phyloP scores from a whole-genome alignment of 2,888 invertebrate species.

The Ormyrus rosae region DNA sequence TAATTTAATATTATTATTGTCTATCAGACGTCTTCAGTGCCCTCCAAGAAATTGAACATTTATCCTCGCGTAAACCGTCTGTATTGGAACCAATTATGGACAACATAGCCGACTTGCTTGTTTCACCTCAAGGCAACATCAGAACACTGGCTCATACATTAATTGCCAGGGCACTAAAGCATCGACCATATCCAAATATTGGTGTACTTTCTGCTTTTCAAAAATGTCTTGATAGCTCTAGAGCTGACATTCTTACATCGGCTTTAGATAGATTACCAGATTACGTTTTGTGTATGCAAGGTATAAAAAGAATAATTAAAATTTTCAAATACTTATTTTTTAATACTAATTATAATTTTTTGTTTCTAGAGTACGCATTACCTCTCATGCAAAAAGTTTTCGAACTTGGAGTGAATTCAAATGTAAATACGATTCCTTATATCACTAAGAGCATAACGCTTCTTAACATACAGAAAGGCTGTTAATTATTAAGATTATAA shows the following conservation, averaged over 20 bases:
- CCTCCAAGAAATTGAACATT: slow-evolving; percentile 85
- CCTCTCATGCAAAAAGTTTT: slow-evolving; percentile 88
- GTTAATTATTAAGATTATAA: slow-evolving; percentile 80
- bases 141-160: slow-evolving; percentile 85
- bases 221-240: slow-evolving; percentile 87
- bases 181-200: slow-evolving; percentile 80
- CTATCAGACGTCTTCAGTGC: slow-evolving; percentile 79
- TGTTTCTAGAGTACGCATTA: slow-evolving; percentile 84
- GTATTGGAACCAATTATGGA: slow-evolving; percentile 82
- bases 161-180: slow-evolving; percentile 83
- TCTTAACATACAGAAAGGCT: slow-evolving; percentile 89
- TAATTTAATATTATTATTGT: slow-evolving; percentile 44
- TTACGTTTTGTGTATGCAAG: slow-evolving; percentile 87
- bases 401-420: slow-evolving; percentile 87
- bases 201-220: slow-evolving; percentile 87
- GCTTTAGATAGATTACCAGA: slow-evolving; percentile 90
- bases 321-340: slow-evolving; percentile 1
- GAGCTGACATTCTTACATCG: slow-evolving; percentile 87
- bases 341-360: slow-evolving; percentile 50
- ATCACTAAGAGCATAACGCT: slow-evolving; percentile 88
- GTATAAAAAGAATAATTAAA: slow-evolving; percentile 63
- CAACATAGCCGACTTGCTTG: slow-evolving; percentile 81
- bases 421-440: slow-evolving; percentile 85
- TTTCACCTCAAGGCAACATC: slow-evolving; percentile 80
- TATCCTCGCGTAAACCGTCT: slow-evolving; percentile 83